Percentiles rank a stretch among this genome's conserved stretches.
These are phyloP conservation scores for Thera britannica DNA, from an alignment of 2,888 invertebrate genomes.

Conservation along the genomic window DNA sequence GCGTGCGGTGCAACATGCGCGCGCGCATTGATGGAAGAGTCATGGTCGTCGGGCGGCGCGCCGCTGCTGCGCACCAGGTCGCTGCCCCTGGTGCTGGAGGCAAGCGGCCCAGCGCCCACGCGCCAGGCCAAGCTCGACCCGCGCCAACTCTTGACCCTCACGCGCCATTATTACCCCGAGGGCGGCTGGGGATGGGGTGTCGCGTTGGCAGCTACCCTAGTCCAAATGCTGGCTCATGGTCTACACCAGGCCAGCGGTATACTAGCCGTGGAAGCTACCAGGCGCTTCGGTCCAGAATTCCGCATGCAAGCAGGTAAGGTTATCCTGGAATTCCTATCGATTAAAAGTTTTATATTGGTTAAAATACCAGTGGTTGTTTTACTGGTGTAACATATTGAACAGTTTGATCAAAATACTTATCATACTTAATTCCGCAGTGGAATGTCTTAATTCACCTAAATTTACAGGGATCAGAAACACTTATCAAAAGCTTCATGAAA, in stretches of 20 bases:
- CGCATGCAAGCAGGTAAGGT: constrained; percentile 87
- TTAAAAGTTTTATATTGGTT: neutral
- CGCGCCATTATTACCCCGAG: constrained; percentile 94
- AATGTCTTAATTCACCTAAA: neutral
- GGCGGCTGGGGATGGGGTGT: constrained; percentile 96
- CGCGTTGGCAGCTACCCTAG: constrained; percentile 88
- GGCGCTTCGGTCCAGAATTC: constrained; percentile 85
- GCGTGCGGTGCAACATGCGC: constrained; percentile 76
- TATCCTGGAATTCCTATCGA: neutral
- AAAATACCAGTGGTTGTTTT: no score
- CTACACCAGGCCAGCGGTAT: constrained; percentile 88
- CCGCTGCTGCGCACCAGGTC: constrained; percentile 88
- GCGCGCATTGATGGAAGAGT: constrained; percentile 82
- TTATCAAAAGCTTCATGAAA: constrained; percentile 1
- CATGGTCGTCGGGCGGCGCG: constrained; percentile 84
- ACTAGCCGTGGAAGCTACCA: constrained; percentile 84
- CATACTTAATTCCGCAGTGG: neutral
- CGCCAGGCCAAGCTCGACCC: constrained; percentile 81
- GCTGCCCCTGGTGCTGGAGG: constrained; percentile 87
- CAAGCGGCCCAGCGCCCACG: constrained; percentile 75
- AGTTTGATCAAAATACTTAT: neutral
- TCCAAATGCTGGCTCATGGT: constrained; percentile 90
- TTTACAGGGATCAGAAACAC: neutral
- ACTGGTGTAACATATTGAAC: no score
- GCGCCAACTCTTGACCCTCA: constrained; percentile 86